Evolutionary conservation across 2,797 vertebrate species (phyloP).

Genomic region (Coluber constrictor): DNA sequence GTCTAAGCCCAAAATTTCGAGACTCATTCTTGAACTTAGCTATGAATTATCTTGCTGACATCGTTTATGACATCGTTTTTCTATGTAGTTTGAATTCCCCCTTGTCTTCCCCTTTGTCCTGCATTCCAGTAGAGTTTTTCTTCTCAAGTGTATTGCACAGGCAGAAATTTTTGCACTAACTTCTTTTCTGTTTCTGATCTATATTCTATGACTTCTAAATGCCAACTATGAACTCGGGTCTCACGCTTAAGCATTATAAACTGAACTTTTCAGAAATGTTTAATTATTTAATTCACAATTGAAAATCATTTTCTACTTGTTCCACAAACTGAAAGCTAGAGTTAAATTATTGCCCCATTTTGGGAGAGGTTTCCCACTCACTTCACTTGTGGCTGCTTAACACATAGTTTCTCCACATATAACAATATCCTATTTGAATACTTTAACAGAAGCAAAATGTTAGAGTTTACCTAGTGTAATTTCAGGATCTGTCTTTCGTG

Average conservation of each 20-base stretch:
- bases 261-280: background rate
- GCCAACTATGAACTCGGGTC: background rate
- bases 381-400: background rate
- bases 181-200: background rate
- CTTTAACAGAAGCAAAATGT: background rate
- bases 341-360: background rate
- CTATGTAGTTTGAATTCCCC: background rate
- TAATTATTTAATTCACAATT: background rate
- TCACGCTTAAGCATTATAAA: background rate
- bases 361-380: rapidly evolving
- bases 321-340: background rate
- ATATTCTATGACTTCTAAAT: background rate
- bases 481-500: background rate
- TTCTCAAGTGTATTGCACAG: background rate
- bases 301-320: background rate
- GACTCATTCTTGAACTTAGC: background rate
- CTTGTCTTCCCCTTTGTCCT: background rate
- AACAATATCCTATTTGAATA: background rate
- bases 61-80: background rate
- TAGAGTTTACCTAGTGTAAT: background rate
- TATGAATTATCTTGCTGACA: background rate
- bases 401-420: background rate
- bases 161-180: background rate
- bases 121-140: background rate
- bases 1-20: too few species aligned